Evolutionary conservation across 2,797 vertebrate genomes (phyloP), one percentile per base, ranked within the genome.

Genomic region (Lacerta viridis): DNA sequence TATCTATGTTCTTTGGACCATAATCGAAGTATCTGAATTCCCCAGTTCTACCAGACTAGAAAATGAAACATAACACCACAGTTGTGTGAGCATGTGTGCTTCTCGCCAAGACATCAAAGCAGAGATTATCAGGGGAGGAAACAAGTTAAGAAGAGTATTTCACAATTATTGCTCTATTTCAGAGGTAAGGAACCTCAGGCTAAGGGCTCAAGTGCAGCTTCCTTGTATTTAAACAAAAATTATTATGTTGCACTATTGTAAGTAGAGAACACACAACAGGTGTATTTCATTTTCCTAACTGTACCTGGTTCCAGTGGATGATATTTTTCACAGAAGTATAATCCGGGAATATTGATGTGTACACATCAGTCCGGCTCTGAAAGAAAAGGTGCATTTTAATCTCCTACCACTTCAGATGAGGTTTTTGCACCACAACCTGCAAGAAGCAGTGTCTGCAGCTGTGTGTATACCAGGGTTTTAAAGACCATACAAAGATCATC

Each of bases 311-410:
- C 90, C 91, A 92, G 36, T 94, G 92, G 68, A 91, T 33, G 1
- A 91, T 74, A 80, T 88, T 93, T 75, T 94, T 85, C 59, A 93
- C 88, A 68, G 92, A 94, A 27, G 92, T 90, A 27, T 90, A 87
- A 85, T 90, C 77, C 5, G 91, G 91, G 41, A 83, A 61, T 64
- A 2, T 9, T 74, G 86, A 64, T 15, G 43, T 1, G 20, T 81
- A 74, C 4, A 75, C 18, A 84, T 90, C 11, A 41, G 88, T n/a
- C 23, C 87, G 87, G 29, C 36, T 91, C 88, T 94, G 79, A 36
- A 87, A 91, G n/a, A 25, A 66, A 75, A 46, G 7, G 5, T 39
- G 23, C 36, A 29, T 72, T 80, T 55, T 41, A 20, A 59, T 55
- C 6, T 50, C 43, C 59, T 59, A 11, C 41, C 72, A 64, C 4